These are phyloP conservation scores for Macroteleia sp. DNA, from an alignment of 2,888 invertebrate species.

Conservation along the genomic window DNA sequence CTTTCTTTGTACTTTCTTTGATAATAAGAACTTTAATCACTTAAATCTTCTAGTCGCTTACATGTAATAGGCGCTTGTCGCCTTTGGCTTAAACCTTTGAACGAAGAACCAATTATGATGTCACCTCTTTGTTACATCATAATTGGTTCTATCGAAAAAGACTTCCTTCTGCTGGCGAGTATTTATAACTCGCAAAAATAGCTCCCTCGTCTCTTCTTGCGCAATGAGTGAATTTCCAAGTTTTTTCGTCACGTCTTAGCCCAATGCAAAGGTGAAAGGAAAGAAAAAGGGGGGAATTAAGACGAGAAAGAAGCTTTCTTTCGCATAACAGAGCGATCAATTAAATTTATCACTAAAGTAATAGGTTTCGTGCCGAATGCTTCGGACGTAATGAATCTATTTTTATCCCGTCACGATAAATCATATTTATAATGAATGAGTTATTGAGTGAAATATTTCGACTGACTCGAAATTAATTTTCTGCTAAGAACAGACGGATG, in stretches of 20 bases:
- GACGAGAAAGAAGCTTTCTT: too few species aligned
- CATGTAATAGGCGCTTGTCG: slow-evolving; percentile 53
- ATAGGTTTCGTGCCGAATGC: slow-evolving; percentile 33
- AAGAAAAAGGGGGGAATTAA: not conserved
- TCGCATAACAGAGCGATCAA: slow-evolving; percentile 42
- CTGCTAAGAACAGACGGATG: slow-evolving; percentile 27
- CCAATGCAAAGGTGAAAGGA: slow-evolving; percentile 13
- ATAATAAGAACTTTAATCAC: slow-evolving; percentile 61
- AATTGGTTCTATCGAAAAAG: slow-evolving; percentile 57
- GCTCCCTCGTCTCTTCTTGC: slow-evolving; percentile 5
- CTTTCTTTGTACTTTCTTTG: slow-evolving; percentile 59
- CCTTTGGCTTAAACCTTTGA: slow-evolving; percentile 59
- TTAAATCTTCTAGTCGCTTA: slow-evolving; percentile 61
- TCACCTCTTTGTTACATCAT: slow-evolving; percentile 57
- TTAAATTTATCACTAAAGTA: slow-evolving; percentile 44
- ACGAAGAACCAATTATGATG: slow-evolving; percentile 64
- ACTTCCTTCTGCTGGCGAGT: slow-evolving; percentile 27
- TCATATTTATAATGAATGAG: slow-evolving; percentile 39
- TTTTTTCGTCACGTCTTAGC: slow-evolving; percentile 35
- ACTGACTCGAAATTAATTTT: slow-evolving; percentile 32
- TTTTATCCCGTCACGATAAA: slow-evolving; percentile 37
- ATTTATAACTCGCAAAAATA: slow-evolving; percentile 48
- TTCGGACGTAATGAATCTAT: slow-evolving; percentile 44
- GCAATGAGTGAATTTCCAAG: not conserved
- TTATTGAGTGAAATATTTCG: slow-evolving; percentile 41